Conservation (phyloP, 1,140 invertebrate genomes). For the Aricia agestis region DNA sequence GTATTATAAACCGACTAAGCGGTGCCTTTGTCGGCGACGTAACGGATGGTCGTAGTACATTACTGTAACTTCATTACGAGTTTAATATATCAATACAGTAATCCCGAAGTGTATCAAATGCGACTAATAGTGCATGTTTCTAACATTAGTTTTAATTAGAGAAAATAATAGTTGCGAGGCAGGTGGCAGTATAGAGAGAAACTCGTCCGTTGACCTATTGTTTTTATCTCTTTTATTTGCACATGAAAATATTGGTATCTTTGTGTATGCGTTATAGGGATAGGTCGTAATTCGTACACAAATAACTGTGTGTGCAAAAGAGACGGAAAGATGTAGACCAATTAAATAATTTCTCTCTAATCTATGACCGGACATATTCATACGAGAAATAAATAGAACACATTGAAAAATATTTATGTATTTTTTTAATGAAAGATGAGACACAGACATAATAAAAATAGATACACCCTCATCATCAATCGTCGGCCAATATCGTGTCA, state of each 20-base stretch:
- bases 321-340: too few species aligned
- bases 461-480: slow-evolving; percentile 3
- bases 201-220: too few species aligned
- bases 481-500: slow-evolving; percentile 24
- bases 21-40: slow-evolving; percentile 57
- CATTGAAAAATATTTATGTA: too few species aligned
- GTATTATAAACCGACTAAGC: slow-evolving; percentile 66
- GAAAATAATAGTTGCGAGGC: neutral
- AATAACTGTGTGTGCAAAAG: too few species aligned
- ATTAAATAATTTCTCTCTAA: too few species aligned
- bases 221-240: too few species aligned
- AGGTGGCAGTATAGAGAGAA: slow-evolving; percentile 8
- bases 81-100: slow-evolving; percentile 6
- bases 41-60: slow-evolving; percentile 50
- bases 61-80: slow-evolving; percentile 15
- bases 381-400: too few species aligned
- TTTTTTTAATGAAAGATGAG: too few species aligned
- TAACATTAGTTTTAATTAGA: neutral
- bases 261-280: too few species aligned
- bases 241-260: too few species aligned
- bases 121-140: neutral
- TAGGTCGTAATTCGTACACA: too few species aligned
- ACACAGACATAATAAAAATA: neutral
- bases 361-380: too few species aligned
- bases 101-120: neutral